Base-by-base conservation (phyloP, 2,113 vertebrate genomes). In the Sorex fumeus region DNA sequence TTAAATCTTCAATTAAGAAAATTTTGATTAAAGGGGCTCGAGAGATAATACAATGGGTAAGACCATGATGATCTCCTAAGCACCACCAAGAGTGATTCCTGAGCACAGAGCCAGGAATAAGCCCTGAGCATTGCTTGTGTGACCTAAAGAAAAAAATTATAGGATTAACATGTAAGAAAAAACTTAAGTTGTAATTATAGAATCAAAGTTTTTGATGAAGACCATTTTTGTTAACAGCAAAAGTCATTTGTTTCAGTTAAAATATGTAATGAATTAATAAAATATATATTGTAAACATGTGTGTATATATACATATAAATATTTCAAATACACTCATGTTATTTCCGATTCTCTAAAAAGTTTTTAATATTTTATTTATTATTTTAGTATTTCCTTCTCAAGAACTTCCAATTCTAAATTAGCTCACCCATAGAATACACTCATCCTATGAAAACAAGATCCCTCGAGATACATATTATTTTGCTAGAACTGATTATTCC, bases 351-450 rank as follows among this genome's bases (percentile, higher is more conserved):
- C 6, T 87, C 0, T 77, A 88, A 80, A 11, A 25, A 6, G 36
- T 60, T 11, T 3, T 74, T 93, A 45, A 28, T 28, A 0, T 86
- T 77, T 80, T 1, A 3, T 76, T 69, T 71, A 79, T 72, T 85
- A 64, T 72, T 86, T 3, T 70, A 9, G 0, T 62, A 90, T 83
- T 75, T 6, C 21, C 64, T 30, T 2, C 40, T 83, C 0, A 30
- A 57, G 0, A 10, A 69, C n/a, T 81, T 79, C 28, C 30, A 91
- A 74, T 90, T 84, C 12, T 74, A 84, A 95, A 92, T 50, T 57
- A 43, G 27, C 45, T 88, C 12, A 77, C 2, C 0, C 2, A n/a
- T 32, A 57, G 77, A 64, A 3, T 77, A 87, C 18, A 71, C 50
- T 82, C 19, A 57, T 9, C 30, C 32, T 67, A 78, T 25, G 36